Conservation (phyloP, 1,140 invertebrate species). For the Saccostrea glomerata region DNA sequence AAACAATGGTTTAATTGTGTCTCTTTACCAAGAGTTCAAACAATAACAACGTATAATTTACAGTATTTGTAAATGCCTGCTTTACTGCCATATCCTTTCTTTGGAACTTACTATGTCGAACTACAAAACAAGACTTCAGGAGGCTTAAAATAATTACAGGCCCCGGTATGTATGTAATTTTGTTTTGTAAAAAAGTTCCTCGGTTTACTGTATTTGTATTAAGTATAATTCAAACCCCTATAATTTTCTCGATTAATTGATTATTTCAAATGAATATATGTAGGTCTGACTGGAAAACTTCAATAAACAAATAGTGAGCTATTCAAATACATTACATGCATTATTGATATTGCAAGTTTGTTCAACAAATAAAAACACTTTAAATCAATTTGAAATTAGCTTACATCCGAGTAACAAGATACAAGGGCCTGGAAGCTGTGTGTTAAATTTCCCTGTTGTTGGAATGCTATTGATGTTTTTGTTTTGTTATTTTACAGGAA, state of each 20-base stretch:
- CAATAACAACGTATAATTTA: not conserved
- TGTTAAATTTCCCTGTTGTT: not conserved
- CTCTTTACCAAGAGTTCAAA: not conserved
- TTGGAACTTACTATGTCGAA: constrained; percentile 1
- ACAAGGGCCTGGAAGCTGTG: not conserved
- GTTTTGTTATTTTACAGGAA: not conserved
- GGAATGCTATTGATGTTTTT: not conserved
- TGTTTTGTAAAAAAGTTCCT: not conserved
- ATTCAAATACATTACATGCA: constrained; percentile 22
- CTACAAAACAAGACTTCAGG: not conserved
- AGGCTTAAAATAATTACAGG: not conserved
- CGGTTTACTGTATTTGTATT: not conserved
- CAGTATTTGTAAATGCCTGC: not conserved
- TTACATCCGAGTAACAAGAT: constrained; percentile 14
- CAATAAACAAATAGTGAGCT: constrained; percentile 17
- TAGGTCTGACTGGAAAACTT: constrained; percentile 7
- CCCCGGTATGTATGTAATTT: not conserved
- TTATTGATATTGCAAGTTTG: constrained; percentile 36
- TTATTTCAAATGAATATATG: not conserved
- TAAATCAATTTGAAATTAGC: constrained; percentile 35
- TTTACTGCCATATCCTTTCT: not conserved
- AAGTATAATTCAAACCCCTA: not conserved
- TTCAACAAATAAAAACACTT: constrained; percentile 34
- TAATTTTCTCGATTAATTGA: constrained; percentile 34
- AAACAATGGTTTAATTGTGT: constrained; percentile 7